Base-by-base conservation (phyloP, 2,113 vertebrate genomes). In the Bubo scandiacus region DNA sequence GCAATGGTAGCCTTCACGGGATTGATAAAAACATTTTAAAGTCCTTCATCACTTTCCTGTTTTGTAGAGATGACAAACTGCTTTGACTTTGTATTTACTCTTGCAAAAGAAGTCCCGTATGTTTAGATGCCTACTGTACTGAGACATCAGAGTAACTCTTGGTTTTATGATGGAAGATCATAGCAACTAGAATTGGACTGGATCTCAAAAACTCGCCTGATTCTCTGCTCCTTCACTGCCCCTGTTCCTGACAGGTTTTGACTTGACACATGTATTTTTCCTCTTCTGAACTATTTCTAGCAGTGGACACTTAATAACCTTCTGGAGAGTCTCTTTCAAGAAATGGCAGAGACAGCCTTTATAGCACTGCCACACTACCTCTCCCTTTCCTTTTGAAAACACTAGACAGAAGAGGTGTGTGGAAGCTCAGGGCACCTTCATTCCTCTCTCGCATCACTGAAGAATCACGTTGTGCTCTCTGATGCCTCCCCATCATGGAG, bases 311-410 rank as follows among this genome's bases (percentile, higher is more conserved):
- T 11, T 61, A 32, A 82, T 57, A 66, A 65, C 3, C 54, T 78
- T 59, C 54, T 13, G 4, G 32, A 88, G 30, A 57, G 20, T 49
- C 52, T 80, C 43, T 88, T 96, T 57, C 51, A 66, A 67, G 38
- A 86, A 91, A 20, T 47, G 47, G 32, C 29, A 74, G 72, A 49
- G 26, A 40, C 17, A 63, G 18, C 34, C 57, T 72, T 79, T 43
- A 17, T 30, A 27, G 62, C 40, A 22, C 20, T 51, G 29, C 72
- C 8, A 32, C 4, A 0, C 32, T 0, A 0, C 52, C 30, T 36
- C 16, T n/a, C n/a, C 43, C 12, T 67, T 71, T 34, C 3, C 52
- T 67, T 74, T 43, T 2, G 2, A 58, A 87, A 49, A 17, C 0
- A 0, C 10, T 19, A 49, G 57, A 54, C 16, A 79, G 38, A 86